Conservation (phyloP, 2,797 vertebrate genomes). For the Pangasius mekongensis region DNA sequence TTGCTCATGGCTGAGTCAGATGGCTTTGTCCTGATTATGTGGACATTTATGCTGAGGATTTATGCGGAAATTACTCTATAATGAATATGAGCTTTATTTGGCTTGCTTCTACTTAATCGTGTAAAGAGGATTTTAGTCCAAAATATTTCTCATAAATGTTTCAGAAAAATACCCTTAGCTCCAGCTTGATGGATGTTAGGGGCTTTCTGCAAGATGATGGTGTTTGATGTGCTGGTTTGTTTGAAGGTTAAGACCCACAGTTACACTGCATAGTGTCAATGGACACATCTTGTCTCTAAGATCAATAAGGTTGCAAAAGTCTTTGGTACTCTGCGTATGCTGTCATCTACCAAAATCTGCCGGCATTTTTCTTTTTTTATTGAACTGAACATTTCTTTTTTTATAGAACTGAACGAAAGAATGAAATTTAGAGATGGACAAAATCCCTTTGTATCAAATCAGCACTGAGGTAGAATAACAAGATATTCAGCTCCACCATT, state of each 20-base stretch:
- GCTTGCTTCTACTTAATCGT: conserved; percentile 24
- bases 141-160: conserved; percentile 27
- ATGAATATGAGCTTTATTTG: conserved; percentile 34
- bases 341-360: conserved; percentile 23
- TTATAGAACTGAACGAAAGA: background rate
- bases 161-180: background rate
- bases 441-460: background rate
- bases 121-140: background rate
- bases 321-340: background rate
- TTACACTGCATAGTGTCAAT: conserved; percentile 17
- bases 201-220: conserved; percentile 2
- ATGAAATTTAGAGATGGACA: background rate
- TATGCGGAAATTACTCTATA: conserved; percentile 14
- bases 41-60: conserved; percentile 15
- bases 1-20: conserved; percentile 15
- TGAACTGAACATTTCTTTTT: background rate
- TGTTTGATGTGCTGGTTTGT: conserved; percentile 9
- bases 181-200: background rate
- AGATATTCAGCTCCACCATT: background rate
- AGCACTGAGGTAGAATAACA: background rate
- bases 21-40: conserved; percentile 9
- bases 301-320: conserved; percentile 25
- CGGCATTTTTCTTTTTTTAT: background rate
- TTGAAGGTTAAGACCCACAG: conserved; percentile 15
- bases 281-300: conserved; percentile 12